phyloP scores from a whole-genome alignment of 2,888 invertebrate species.

The Chloroclystis v-ata region DNA sequence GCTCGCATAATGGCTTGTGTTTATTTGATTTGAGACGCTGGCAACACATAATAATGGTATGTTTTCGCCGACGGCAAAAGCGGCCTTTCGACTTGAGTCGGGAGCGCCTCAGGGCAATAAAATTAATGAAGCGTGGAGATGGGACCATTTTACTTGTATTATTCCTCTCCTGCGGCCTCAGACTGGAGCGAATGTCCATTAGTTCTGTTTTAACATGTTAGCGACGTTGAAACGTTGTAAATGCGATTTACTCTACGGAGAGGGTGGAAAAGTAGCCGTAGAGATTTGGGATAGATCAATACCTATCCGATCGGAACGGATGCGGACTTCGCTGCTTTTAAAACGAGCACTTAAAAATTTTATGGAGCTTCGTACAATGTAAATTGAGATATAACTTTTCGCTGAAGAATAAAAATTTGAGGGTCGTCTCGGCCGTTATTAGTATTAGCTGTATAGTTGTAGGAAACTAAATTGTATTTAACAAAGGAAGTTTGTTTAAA shows the following conservation, averaged over 20 bases:
- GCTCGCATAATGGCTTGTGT: conserved; percentile 66
- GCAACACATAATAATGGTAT: conserved; percentile 71
- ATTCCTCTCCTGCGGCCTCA: conserved; percentile 77
- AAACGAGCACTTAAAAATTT: conserved; percentile 21
- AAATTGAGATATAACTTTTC: not conserved
- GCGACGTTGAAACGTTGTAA: conserved; percentile 78
- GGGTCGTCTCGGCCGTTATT: not conserved
- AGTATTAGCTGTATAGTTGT: too few species aligned
- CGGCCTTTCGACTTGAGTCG: conserved; percentile 54
- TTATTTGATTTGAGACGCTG: conserved; percentile 75
- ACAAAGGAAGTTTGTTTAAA: not conserved
- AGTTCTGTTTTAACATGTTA: conserved; percentile 79
- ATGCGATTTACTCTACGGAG: conserved; percentile 75
- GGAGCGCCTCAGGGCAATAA: conserved; percentile 76
- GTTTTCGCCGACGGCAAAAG: conserved; percentile 64
- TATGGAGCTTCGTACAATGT: conserved; percentile 6
- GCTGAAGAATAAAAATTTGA: not conserved
- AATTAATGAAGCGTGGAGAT: conserved; percentile 78
- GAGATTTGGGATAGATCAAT: conserved; percentile 67
- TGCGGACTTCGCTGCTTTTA: conserved; percentile 46
- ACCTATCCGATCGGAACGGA: conserved; percentile 51
- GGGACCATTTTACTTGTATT: conserved; percentile 79
- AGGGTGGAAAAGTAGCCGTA: conserved; percentile 72
- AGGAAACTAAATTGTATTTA: too few species aligned
- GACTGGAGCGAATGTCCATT: conserved; percentile 78